Base-by-base conservation (phyloP, 2,113 vertebrate genomes). In the Ceratotherium simum region DNA sequence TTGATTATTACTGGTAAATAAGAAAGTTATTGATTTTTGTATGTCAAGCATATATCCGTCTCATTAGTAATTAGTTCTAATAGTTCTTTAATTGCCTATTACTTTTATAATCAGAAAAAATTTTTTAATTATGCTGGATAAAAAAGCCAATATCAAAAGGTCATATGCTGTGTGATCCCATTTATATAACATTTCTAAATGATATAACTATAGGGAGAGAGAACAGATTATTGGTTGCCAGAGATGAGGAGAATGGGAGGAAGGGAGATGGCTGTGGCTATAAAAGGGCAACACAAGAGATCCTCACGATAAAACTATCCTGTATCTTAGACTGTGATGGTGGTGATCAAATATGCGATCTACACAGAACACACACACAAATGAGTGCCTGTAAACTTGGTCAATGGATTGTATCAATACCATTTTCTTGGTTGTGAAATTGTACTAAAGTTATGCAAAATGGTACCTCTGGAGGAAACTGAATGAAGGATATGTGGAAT, bases 11-110 rank as follows among this genome's bases (percentile, higher is more conserved):
- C 31, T 48, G 27, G 16, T 67, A 3, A 92, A 70, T 78, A 84
- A 64, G 14, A 85, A 73, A 70, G 20, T 39, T 73, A 84, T 0
- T 91, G n/a, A 75, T 60, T 54, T 93, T 42, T 86, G 8, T 36
- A 80, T 80, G 31, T 75, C 33, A 85, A 62, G 11, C 56, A 70
- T 69, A 46, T 76, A 90, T 67, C 9, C 8, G 76, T 76, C 17
- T 87, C 46, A 87, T 86, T 87, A 82, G 27, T 91, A 69, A 72
- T 89, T 85, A 97, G 54, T 65, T 88, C 33, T 11, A 84, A 78
- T 17, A 83, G 10, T 39, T 83, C 27, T 65, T 75, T 73, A 88
- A 88, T 78, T 83, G 31, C 56, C 23, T 72, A 83, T 20, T 89
- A 29, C 51, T 56, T 91, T 64, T 79, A 76, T n/a, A 87, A 91